Percentiles rank a stretch among this genome's conserved stretches.
These are phyloP conservation scores for Babyrousa celebensis DNA, from an alignment of 2,797 vertebrate species.

Conservation along the genomic window DNA sequence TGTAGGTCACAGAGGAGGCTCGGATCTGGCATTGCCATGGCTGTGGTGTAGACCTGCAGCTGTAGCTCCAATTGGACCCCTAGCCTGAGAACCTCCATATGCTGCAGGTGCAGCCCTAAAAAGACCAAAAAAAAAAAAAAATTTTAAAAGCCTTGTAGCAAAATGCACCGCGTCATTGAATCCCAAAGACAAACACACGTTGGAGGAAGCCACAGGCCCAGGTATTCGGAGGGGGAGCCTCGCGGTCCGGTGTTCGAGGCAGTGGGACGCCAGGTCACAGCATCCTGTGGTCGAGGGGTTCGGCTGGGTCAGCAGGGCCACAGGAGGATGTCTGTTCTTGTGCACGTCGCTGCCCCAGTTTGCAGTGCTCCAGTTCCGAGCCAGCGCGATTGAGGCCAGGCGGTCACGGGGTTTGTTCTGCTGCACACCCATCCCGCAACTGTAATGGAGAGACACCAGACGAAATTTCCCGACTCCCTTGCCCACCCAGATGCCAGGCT, in stretches of 20 bases:
- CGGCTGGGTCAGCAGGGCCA: not conserved
- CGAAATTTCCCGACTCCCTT: rapidly evolving
- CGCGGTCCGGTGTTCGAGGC: not conserved
- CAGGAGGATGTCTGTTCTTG: no score
- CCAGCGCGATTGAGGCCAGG: not conserved
- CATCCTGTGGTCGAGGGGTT: not conserved
- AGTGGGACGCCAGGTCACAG: not conserved
- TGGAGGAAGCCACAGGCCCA: not conserved
- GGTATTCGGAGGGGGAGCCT: not conserved
- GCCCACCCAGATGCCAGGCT: not conserved
- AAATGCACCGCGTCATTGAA: not conserved
- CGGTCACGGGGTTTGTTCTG: not conserved
- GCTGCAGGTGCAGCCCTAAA: no score
- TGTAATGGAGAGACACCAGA: rapidly evolving
- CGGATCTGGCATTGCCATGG: no score
- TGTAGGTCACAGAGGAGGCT: no score
- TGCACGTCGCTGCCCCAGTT: not conserved
- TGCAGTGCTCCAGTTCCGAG: not conserved
- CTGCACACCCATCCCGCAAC: not conserved
- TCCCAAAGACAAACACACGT: not conserved
- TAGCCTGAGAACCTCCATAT: no score
- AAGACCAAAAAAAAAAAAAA: no score
- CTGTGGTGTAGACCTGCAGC: no score
- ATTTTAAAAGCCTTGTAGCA: not conserved
- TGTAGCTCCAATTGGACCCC: no score